phyloP scores from a whole-genome alignment of 2,888 invertebrate genomes.

The Tenodera sinensis region DNA sequence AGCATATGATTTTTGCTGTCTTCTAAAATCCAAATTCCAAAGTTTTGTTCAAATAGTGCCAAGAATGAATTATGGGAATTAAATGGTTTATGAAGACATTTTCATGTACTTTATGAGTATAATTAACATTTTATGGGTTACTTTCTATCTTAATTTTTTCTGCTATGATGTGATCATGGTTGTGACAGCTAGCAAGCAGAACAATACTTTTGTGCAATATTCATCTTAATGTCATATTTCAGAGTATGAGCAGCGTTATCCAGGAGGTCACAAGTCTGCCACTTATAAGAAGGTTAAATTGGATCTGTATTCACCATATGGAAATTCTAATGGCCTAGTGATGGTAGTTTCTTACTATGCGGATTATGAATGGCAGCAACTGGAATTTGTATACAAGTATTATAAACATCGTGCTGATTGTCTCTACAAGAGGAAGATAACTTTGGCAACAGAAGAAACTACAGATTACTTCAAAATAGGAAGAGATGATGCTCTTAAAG shows the following conservation, averaged over 20 bases:
- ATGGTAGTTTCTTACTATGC: conserved; percentile 58
- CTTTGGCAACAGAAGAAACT: conserved; percentile 51
- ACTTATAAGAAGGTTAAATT: conserved; percentile 70
- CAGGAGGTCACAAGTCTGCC: conserved; percentile 58
- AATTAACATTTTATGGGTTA: no score
- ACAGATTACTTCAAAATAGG: conserved; percentile 63
- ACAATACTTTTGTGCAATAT: neutral
- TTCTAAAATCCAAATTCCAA: no score
- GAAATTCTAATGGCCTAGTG: conserved; percentile 67
- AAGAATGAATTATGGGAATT: no score
- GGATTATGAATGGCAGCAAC: conserved; percentile 55
- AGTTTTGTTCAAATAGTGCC: no score
- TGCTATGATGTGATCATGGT: no score
- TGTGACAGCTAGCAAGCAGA: neutral
- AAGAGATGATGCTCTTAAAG: conserved; percentile 64
- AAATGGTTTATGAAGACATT: no score
- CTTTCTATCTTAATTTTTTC: no score
- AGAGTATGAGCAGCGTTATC: conserved; percentile 68
- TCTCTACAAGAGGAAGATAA: conserved; percentile 53
- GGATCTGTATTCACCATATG: conserved; percentile 75
- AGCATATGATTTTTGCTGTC: no score
- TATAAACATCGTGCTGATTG: conserved; percentile 65
- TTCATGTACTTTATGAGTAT: no score
- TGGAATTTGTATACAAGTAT: conserved; percentile 53
- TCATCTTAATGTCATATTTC: conserved; percentile 31